Evolutionary conservation across 2,113 vertebrate species (phyloP), one percentile per base, ranked within the genome.

Genomic region (Rhagologus leucostigma): DNA sequence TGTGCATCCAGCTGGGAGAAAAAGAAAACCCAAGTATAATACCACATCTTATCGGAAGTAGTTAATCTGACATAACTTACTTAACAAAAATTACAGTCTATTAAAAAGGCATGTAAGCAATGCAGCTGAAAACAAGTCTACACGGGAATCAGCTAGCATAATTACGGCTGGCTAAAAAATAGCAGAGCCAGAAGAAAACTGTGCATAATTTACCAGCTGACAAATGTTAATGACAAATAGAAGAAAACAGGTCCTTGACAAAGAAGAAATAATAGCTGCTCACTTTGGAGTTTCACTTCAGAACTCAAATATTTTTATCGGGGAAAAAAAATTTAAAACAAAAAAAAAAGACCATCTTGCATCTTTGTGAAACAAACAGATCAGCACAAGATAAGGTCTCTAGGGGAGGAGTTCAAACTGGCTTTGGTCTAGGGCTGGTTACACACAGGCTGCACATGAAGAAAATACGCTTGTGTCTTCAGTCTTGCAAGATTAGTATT

Each of bases 1-100:
- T 95, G 92, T 89, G 90, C 95, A 96, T 95, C 97, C 96, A 97
- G 97, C 92, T 94, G 96, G 95, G 93, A 96, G 95, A 83, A 86
- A 87, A 95, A 96, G 94, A 97, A 95, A 96, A 89, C 89, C 94
- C 96, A 93, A 96, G 73, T 70, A 95, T 97, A 97, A 97, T 91
- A 96, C 80, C 35, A 41, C 97, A 95, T 94, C 96, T 96, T 97
- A 97, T 97, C 90, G 96, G 97, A 97, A 98, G 97, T 96, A 97
- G 94, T 96, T 97, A 97, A 98, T 98, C 97, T 97, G 95, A 97
- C 94, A 96, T 94, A 98, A 97, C 92, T 96, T 95, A 96, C 96
- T 97, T 98, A 94, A 97, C 96, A 97, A 96, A 98, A 98, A 97
- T 97, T 97, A 90, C 76, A 96, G 88, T 75, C 94, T 97, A 97